Conservation (phyloP, 1,140 invertebrate species). For the Caerostris darwini region DNA sequence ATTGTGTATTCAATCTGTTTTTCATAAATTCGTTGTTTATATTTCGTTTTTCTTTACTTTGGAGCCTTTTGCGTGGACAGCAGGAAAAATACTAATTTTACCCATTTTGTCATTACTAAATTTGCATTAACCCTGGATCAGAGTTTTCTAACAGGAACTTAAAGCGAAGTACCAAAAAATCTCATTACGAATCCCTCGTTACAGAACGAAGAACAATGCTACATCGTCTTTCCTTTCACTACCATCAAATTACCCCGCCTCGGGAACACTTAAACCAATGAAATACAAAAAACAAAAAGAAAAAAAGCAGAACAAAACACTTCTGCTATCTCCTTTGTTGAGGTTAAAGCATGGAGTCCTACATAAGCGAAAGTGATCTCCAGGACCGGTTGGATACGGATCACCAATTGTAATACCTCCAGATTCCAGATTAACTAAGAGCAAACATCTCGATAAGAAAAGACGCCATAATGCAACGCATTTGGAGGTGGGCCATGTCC, state of each 20-base stretch:
- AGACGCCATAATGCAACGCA: not conserved
- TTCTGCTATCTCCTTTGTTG: not conserved
- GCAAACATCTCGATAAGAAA: slow-evolving; percentile 26
- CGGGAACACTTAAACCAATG: not conserved
- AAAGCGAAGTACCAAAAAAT: not conserved
- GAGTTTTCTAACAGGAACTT: not conserved
- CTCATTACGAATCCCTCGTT: not conserved
- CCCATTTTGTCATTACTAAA: too few relatives aligned
- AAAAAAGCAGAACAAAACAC: not conserved
- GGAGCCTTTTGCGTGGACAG: too few relatives aligned
- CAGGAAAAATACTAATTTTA: too few relatives aligned
- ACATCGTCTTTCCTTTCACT: slow-evolving; percentile 12
- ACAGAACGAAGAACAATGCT: not conserved
- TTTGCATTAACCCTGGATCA: too few relatives aligned
- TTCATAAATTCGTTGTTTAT: too few relatives aligned
- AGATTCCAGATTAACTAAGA: slow-evolving; percentile 4
- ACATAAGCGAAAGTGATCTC: slow-evolving; percentile 26
- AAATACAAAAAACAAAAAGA: not conserved
- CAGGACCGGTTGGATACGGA: slow-evolving; percentile 18
- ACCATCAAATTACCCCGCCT: not conserved
- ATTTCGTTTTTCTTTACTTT: too few relatives aligned
- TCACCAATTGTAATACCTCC: not conserved
- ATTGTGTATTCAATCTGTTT: too few relatives aligned
- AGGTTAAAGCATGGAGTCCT: slow-evolving; percentile 7
- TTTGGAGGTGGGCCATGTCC: not conserved